A percentile compares a stretch with the other conserved stretches of the same genome.
Conservation (phyloP, 1,140 invertebrate species). For the Achatina immaculata region DNA sequence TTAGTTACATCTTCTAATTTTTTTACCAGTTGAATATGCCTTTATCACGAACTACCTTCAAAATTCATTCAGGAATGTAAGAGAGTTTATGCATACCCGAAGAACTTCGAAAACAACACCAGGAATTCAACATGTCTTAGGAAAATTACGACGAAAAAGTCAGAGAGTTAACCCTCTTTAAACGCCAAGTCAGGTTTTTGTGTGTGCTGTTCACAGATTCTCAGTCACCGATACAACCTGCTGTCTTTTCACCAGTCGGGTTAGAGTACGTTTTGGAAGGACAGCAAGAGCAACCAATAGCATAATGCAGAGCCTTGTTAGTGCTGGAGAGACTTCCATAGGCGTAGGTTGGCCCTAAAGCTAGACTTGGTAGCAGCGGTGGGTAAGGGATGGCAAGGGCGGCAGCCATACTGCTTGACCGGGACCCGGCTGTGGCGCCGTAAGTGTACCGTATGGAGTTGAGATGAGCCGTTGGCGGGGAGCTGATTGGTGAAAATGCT, state of each 20-base stretch:
- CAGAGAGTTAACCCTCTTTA: no score
- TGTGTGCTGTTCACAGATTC: no score
- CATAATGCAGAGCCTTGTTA: constrained; percentile 50
- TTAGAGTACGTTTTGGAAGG: constrained; percentile 41
- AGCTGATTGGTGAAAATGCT: constrained; percentile 61
- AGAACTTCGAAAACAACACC: no score
- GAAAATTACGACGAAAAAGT: no score
- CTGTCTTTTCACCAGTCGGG: constrained; percentile 40
- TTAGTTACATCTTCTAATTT: no score
- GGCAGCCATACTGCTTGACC: constrained; percentile 40
- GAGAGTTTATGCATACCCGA: no score
- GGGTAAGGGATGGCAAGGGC: constrained; percentile 55
- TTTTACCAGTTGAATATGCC: no score
- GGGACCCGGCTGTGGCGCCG: constrained; percentile 33
- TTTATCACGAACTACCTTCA: no score
- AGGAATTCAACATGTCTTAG: no score
- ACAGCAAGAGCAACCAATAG: constrained; percentile 48
- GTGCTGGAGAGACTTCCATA: constrained; percentile 47
- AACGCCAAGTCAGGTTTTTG: no score
- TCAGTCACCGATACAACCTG: constrained; percentile 50
- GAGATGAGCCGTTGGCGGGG: constrained; percentile 45
- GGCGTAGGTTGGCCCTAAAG: constrained; percentile 45
- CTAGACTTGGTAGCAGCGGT: constrained; percentile 47
- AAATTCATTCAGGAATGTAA: no score
- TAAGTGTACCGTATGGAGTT: constrained; percentile 53